These are phyloP conservation scores for Anthrax anthrax DNA, from an alignment of 2,888 invertebrate genomes.

Conservation along the genomic window DNA sequence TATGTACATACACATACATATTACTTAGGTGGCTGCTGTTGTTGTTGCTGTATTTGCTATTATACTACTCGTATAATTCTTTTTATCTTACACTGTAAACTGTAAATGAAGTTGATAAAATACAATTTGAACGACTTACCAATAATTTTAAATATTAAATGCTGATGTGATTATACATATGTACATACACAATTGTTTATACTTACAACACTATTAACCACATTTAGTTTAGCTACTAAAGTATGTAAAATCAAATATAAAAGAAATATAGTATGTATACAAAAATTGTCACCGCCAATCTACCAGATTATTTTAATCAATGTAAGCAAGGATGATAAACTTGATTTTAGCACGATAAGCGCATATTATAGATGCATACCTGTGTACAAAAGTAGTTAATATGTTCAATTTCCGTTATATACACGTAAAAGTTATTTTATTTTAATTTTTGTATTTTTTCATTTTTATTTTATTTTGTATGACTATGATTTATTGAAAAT, in stretches of 20 bases:
- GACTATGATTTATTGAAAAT: background rate
- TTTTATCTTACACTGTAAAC: too few species aligned
- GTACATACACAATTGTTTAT: too few species aligned
- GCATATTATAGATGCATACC: conserved; percentile 28
- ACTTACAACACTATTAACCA: too few species aligned
- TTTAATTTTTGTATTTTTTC: background rate
- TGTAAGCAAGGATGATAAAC: conserved; percentile 21
- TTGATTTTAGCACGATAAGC: conserved; percentile 27
- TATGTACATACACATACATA: background rate
- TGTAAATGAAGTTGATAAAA: background rate
- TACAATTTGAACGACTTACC: conserved; percentile 2
- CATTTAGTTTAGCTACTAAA: background rate
- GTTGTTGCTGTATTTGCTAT: background rate
- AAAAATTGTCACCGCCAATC: background rate
- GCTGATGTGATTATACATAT: background rate
- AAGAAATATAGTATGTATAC: background rate
- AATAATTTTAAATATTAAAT: conserved; percentile 6
- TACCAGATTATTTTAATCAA: background rate
- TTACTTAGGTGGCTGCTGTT: too few species aligned
- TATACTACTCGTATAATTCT: too few species aligned
- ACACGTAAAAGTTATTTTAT: background rate
- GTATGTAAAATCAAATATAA: background rate
- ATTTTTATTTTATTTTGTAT: background rate
- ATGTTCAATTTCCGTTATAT: background rate
- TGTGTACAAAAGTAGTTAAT: conserved; percentile 1